phyloP scores from a whole-genome alignment of 37 sponge, comb jelly and placozoan genomes.

The Axinella damicornis region DNA sequence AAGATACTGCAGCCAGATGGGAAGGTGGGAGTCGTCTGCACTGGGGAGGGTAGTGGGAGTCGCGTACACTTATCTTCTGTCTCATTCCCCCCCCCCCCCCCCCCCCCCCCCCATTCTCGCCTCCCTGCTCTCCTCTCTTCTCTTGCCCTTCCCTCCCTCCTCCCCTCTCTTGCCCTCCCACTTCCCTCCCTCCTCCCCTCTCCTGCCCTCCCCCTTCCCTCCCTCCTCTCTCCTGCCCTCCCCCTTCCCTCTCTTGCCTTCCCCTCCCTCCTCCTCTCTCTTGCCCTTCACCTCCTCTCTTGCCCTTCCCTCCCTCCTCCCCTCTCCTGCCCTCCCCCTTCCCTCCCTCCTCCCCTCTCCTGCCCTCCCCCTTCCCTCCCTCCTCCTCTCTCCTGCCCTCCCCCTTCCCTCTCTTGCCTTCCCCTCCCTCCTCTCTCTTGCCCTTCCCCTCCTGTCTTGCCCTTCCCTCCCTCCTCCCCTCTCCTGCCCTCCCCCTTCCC shows the following conservation, averaged over 20 bases:
- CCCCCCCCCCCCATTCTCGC: no score
- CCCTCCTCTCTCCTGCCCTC: not conserved
- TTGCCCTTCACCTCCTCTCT: no score
- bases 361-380: not conserved
- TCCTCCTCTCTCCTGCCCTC: no score
- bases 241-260: not conserved
- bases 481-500: not conserved
- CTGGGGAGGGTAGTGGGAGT: no score
- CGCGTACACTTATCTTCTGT: no score
- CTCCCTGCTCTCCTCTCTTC: not conserved
- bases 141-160: not conserved
- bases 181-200: not conserved
- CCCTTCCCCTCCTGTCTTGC: no score
- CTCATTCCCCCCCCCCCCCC: no score
- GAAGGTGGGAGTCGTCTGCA: conserved; percentile 6
- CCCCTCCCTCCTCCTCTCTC: not conserved
- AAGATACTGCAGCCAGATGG: not conserved
- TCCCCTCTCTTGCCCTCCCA: not conserved
- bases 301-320: not conserved
- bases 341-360: no score
- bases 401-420: no score
- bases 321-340: not conserved
- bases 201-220: not conserved
- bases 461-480: not conserved
- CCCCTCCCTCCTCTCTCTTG: no score